A percentile compares a stretch with the other conserved stretches of the same genome.
phyloP scores from a whole-genome alignment of 2,888 invertebrate species.

The Heliconius hortense region DNA sequence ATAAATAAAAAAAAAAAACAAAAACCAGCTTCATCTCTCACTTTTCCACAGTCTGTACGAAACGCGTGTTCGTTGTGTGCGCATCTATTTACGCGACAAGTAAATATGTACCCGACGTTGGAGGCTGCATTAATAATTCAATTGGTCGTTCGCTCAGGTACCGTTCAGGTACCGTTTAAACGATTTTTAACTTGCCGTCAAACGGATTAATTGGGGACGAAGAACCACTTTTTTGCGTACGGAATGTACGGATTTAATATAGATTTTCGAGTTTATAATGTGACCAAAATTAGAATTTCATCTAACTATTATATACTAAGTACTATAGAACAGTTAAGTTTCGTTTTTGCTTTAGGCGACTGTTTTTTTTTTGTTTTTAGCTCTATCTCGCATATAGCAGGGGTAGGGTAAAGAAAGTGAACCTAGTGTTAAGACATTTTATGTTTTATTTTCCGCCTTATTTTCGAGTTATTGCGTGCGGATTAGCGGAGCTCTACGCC shows the following conservation, averaged over 20 bases:
- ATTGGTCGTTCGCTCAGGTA: conserved; percentile 75
- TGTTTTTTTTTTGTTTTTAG: neutral
- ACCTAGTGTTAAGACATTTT: neutral
- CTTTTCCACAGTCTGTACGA: conserved; percentile 55
- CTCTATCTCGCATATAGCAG: neutral
- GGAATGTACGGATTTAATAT: conserved; percentile 28
- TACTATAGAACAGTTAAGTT: neutral
- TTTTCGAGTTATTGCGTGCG: no score
- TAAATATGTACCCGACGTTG: conserved; percentile 81
- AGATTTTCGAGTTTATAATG: conserved; percentile 15
- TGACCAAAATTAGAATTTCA: neutral
- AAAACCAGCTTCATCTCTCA: conserved; percentile 18
- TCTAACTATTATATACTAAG: neutral
- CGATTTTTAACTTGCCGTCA: conserved; percentile 79
- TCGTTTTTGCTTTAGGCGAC: neutral
- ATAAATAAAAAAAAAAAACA: neutral
- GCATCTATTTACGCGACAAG: conserved; percentile 81
- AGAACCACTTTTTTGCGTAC: conserved; percentile 36
- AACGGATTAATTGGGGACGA: conserved; percentile 73
- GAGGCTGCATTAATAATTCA: conserved; percentile 82
- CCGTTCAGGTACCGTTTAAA: conserved; percentile 77
- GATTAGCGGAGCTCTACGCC: no score
- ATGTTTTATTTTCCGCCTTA: neutral
- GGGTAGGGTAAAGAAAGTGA: neutral
- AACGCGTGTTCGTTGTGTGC: conserved; percentile 81